phyloP scores from a whole-genome alignment of 2,113 vertebrate species.

The Glaucomys volans region DNA sequence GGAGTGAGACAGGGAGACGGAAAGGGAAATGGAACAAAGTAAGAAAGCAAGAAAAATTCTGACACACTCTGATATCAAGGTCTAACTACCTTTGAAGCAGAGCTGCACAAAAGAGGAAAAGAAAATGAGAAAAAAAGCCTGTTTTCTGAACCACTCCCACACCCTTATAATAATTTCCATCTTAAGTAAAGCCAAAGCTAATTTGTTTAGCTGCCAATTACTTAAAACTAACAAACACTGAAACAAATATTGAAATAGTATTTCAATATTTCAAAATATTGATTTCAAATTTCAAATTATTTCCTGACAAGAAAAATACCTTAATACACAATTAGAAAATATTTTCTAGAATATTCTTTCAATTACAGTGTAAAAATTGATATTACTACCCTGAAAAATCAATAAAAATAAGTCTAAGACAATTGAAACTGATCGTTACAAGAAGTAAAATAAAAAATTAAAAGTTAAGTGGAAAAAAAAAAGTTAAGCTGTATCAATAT shows the following conservation, averaged over 20 bases:
- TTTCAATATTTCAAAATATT: too few relatives aligned
- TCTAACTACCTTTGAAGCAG: background rate
- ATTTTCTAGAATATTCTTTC: background rate
- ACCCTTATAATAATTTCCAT: background rate
- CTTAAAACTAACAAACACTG: background rate
- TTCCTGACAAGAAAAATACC: background rate
- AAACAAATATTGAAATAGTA: background rate
- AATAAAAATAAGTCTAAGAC: background rate
- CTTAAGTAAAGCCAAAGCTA: background rate
- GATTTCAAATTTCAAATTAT: too few relatives aligned
- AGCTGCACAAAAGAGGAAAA: background rate
- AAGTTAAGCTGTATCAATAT: background rate
- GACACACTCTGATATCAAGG: background rate
- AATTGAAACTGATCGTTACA: background rate
- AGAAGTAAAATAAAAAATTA: background rate
- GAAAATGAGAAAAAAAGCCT: background rate
- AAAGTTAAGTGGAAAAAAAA: too few relatives aligned
- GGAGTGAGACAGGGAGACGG: background rate
- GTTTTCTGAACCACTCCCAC: background rate
- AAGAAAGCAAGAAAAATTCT: background rate
- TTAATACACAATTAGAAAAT: background rate
- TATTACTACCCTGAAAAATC: background rate
- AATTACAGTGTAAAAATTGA: background rate
- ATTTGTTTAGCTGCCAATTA: background rate
- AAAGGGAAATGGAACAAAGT: too few relatives aligned